These are phyloP conservation scores for Drosophila albomicans DNA, from an alignment of 1,140 invertebrate genomes.

Conservation along the genomic window DNA sequence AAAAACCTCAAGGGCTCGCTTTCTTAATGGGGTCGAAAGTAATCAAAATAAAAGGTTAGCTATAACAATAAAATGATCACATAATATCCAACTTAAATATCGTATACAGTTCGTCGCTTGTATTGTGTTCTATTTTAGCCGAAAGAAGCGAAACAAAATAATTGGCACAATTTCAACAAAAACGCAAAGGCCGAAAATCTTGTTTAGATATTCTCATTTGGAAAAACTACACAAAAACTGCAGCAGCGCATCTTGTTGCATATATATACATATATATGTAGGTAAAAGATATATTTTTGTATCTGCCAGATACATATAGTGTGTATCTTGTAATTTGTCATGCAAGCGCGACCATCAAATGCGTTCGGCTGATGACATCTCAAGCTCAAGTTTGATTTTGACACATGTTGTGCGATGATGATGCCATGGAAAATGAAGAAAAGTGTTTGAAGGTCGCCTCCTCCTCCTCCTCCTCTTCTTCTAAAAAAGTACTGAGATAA, in stretches of 20 bases:
- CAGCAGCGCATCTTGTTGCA: background rate
- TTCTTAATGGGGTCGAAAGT: constrained; percentile 35
- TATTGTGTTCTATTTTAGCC: constrained; percentile 73
- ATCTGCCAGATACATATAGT: constrained; percentile 7
- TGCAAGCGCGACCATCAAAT: constrained; percentile 6
- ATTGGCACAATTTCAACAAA: constrained; percentile 73
- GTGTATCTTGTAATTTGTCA: constrained; percentile 38
- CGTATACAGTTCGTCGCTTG: constrained; percentile 31
- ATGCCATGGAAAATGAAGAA: background rate
- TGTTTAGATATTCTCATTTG: constrained; percentile 45
- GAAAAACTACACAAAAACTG: constrained; percentile 37
- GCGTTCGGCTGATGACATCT: constrained; percentile 13
- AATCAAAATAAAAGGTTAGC: background rate
- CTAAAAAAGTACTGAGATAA: background rate
- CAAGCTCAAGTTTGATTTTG: constrained; percentile 45
- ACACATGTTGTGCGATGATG: constrained; percentile 2
- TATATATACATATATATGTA: no score
- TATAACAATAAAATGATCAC: constrained; percentile 32
- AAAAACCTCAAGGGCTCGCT: constrained; percentile 18
- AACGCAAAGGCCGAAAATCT: constrained; percentile 1
- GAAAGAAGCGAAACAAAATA: constrained; percentile 54
- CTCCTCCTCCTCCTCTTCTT: no score
- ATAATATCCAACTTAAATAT: constrained; percentile 21
- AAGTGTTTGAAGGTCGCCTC: constrained; percentile 32
- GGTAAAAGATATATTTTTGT: constrained; percentile 18